phyloP scores from a whole-genome alignment of 1,140 invertebrate genomes.

The Hylaeus anthracinus region DNA sequence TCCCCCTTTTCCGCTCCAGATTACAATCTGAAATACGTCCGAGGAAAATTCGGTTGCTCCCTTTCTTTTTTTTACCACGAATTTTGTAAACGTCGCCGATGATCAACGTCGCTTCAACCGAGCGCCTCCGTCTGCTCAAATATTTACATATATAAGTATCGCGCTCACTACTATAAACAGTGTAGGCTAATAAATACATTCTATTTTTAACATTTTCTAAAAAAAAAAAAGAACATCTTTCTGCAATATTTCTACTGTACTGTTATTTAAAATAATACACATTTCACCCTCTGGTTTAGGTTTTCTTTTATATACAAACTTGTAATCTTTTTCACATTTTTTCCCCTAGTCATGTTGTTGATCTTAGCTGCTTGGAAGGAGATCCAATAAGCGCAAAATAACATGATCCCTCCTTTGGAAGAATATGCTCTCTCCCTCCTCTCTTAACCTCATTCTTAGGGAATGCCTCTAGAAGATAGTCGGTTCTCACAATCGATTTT shows the following conservation, averaged over 20 bases:
- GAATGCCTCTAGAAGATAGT: constrained; percentile 4
- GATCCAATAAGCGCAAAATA: background rate
- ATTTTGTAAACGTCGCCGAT: background rate
- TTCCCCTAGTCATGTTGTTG: background rate
- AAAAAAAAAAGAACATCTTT: too few species aligned
- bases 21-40: background rate
- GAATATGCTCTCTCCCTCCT: background rate
- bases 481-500: constrained; percentile 26
- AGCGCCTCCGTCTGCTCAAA: too few species aligned
- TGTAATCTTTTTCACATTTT: too few species aligned
- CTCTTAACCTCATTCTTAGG: background rate
- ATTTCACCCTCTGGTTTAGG: too few species aligned
- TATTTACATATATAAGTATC: too few species aligned
- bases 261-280: too few species aligned
- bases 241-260: too few species aligned
- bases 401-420: background rate
- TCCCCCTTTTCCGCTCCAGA: background rate
- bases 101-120: background rate
- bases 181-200: too few species aligned
- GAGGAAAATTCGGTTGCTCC: background rate
- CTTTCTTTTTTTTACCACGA: background rate
- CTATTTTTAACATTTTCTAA: too few species aligned
- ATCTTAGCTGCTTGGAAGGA: background rate
- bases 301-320: too few species aligned
- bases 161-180: too few species aligned